Conservation (phyloP, 2,797 vertebrate species). For the Melanogrammus aeglefinus region DNA sequence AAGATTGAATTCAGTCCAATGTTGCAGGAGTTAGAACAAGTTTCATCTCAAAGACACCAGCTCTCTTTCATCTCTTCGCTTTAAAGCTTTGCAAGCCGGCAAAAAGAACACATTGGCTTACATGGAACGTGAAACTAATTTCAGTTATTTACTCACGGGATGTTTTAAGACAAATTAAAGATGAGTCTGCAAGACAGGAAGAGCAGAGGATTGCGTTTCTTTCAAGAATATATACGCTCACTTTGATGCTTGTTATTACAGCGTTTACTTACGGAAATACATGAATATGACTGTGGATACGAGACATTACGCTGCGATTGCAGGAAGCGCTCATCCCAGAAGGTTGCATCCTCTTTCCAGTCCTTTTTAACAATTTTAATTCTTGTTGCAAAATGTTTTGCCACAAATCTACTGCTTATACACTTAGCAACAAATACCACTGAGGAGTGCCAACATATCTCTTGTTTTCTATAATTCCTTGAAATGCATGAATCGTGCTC, state of each 20-base stretch:
- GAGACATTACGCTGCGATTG: not conserved
- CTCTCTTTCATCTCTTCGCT: not conserved
- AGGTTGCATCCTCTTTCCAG: not conserved
- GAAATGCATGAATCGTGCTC: not conserved
- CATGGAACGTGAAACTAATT: not conserved
- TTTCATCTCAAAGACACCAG: not conserved
- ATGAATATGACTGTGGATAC: not conserved
- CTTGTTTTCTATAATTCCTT: not conserved
- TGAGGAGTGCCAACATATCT: not conserved
- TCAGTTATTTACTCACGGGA: not conserved
- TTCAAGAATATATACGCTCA: not conserved
- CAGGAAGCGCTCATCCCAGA: not conserved
- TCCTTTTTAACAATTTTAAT: not conserved
- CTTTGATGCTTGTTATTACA: not conserved
- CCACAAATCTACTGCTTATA: not conserved
- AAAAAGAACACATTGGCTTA: not conserved
- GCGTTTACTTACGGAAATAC: not conserved
- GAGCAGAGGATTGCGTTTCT: not conserved
- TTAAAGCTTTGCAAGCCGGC: not conserved
- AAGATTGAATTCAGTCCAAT: not conserved
- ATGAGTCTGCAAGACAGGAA: not conserved
- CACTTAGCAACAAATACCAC: not conserved
- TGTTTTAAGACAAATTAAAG: not conserved
- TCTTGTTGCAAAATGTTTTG: not conserved
- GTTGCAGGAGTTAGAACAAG: too few relatives aligned